Evolutionary conservation across 2,888 invertebrate genomes (phyloP).

Genomic region (Carpatolechia fugitivella): DNA sequence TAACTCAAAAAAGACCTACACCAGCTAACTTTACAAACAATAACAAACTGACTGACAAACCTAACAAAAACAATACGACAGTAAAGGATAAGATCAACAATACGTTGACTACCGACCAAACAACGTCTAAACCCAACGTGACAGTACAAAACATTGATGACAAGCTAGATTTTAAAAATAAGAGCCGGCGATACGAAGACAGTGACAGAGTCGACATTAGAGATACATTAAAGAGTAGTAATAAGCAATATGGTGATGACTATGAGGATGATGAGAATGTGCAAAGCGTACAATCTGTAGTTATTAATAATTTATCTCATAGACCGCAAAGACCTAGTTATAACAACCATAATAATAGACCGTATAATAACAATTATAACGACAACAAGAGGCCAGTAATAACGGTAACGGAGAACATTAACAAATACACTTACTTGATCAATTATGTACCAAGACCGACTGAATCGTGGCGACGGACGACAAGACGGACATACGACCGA

Average conservation of each 20-base stretch:
- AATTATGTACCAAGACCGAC: conserved; percentile 76
- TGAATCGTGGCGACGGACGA: conserved; percentile 66
- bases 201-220: conserved; percentile 41
- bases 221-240: conserved; percentile 37
- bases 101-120: conserved; percentile 31
- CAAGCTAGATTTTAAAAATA: conserved; percentile 80
- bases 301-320: conserved; percentile 59
- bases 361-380: conserved; percentile 25
- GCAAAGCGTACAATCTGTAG: conserved; percentile 66
- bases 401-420: conserved; percentile 69
- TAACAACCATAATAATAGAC: background rate
- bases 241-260: conserved; percentile 34
- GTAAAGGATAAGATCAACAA: conserved; percentile 33
- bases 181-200: conserved; percentile 61
- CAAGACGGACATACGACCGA: conserved; percentile 54
- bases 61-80: conserved; percentile 36
- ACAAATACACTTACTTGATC: conserved; percentile 73
- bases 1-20: conserved; percentile 37
- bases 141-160: conserved; percentile 71
- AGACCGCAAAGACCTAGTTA: conserved; percentile 46
- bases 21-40: conserved; percentile 30
- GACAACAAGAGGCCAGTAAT: conserved; percentile 56
- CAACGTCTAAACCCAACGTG: conserved; percentile 33
- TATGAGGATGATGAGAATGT: conserved; percentile 47
- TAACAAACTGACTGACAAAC: conserved; percentile 35